Evolutionary conservation across 2,888 invertebrate species (phyloP), one percentile per base, ranked within the genome.

Genomic region (Calliphora vomitoria): DNA sequence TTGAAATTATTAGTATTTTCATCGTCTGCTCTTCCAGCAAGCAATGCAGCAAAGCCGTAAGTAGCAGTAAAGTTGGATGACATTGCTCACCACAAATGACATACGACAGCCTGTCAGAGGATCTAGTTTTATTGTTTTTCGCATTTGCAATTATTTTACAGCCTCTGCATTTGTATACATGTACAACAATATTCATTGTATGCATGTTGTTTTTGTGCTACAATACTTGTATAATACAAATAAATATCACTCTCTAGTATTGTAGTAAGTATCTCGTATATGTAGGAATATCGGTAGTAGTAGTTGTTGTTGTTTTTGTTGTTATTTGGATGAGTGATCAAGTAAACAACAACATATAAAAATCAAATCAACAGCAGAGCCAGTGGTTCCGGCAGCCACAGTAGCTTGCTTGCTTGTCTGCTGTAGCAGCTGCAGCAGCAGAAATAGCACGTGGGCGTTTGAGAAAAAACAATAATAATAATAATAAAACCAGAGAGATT

Each of bases 371-470:
- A 85, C 82, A 79, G 64, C 81, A 68, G 78, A 72, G 62, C 31
- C 74, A 81, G 85, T 85, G 83, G 85, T 85, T 82, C 76, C 80
- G 80, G 82, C 87, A 85, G 78, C 83, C 72, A 68, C 76, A 80
- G 81, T 72, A 76, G 82, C 88, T 20, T 44, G 35, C 88, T 20
- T 44, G 35, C 13, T 44, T 75, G 84, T 47, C 35, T 68, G 85
- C 80, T 62, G 84, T 79, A 68, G 90, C 91, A 91, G 91, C 92
- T 89, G 89, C 89, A 55, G 35, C 74, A 15, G 75, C 66, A 75
- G 38, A 68, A 82, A 71, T 69, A 88, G 91, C 92, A 91, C 91
- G 91, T 91, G 91, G 91, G 91, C 92, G 91, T 91, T 89, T 84
- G 55, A 75, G 69, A 90, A 90, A 90, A 89, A 91, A 91, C 13